Evolutionary conservation across 92 coral and sea anemone genomes (phyloP).

Genomic region (Scolanthus callimorphus): DNA sequence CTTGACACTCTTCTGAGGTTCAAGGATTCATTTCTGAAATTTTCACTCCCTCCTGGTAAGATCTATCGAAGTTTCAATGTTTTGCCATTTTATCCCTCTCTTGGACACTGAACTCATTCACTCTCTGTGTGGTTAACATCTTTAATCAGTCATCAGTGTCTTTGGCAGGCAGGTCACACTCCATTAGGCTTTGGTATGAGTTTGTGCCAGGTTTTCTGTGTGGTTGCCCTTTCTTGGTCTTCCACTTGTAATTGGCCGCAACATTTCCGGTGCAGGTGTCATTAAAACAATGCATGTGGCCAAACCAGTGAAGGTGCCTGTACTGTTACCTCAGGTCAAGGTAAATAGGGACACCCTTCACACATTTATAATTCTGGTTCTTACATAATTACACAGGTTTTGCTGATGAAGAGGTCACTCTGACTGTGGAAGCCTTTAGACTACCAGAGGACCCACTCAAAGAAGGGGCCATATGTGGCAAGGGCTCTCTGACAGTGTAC

Average conservation of each 20-base stretch:
- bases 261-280: neutral
- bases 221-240: neutral
- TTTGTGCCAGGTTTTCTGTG: neutral
- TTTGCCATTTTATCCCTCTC: too few relatives aligned
- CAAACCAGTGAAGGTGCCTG: too few relatives aligned
- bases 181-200: too few relatives aligned
- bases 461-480: slow-evolving; percentile 58
- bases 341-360: neutral
- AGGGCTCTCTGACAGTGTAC: slow-evolving; percentile 47
- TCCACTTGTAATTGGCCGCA: too few relatives aligned
- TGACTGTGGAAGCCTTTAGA: slow-evolving; percentile 53
- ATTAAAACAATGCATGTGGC: neutral
- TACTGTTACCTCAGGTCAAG: neutral
- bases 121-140: too few relatives aligned
- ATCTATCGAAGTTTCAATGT: too few relatives aligned
- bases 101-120: too few relatives aligned
- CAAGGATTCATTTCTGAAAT: slow-evolving; percentile 43
- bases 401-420: slow-evolving; percentile 54
- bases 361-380: too few relatives aligned
- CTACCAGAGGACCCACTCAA: slow-evolving; percentile 49
- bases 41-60: slow-evolving; percentile 75
- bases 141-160: neutral
- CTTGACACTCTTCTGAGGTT: slow-evolving; percentile 24
- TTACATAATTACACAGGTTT: slow-evolving; percentile 39
- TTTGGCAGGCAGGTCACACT: neutral